Percentiles rank a stretch among this genome's conserved stretches.
Evolutionary conservation across 2,113 vertebrate genomes (phyloP).

Genomic region (Paracanthobrama guichenoti): DNA sequence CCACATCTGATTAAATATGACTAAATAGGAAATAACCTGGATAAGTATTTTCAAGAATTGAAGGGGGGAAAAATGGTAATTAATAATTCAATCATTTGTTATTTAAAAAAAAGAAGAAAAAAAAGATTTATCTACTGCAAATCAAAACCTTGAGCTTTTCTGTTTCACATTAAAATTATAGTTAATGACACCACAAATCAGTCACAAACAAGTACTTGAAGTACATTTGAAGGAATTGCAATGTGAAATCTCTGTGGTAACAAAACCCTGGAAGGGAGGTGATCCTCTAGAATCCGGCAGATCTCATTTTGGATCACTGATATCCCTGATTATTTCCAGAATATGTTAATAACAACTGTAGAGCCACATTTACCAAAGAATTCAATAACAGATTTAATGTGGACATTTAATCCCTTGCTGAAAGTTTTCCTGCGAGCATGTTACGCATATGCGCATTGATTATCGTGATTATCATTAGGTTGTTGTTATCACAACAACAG

Average conservation of each 20-base stretch:
- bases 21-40: neutral
- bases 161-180: constrained; percentile 34
- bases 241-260: neutral
- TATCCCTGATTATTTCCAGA: constrained; percentile 46
- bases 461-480: neutral
- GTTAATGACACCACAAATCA: constrained; percentile 22
- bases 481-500: neutral
- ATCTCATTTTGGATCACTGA: constrained; percentile 29
- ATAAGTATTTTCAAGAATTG: neutral
- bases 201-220: constrained; percentile 23
- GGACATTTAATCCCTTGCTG: neutral
- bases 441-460: neutral
- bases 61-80: no score
- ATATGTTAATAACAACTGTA: constrained; percentile 21
- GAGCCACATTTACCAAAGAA: constrained; percentile 26
- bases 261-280: constrained; percentile 20
- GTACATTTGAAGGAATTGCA: constrained; percentile 3
- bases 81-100: neutral
- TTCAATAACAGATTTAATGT: constrained; percentile 12
- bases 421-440: constrained; percentile 8
- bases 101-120: no score
- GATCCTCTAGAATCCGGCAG: constrained; percentile 20
- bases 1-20: neutral
- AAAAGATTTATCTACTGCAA: constrained; percentile 11
- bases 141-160: constrained; percentile 12